Evolutionary conservation across 2,113 vertebrate species (phyloP), one percentile per base, ranked within the genome.

Genomic region (Dipodomys ordii): DNA sequence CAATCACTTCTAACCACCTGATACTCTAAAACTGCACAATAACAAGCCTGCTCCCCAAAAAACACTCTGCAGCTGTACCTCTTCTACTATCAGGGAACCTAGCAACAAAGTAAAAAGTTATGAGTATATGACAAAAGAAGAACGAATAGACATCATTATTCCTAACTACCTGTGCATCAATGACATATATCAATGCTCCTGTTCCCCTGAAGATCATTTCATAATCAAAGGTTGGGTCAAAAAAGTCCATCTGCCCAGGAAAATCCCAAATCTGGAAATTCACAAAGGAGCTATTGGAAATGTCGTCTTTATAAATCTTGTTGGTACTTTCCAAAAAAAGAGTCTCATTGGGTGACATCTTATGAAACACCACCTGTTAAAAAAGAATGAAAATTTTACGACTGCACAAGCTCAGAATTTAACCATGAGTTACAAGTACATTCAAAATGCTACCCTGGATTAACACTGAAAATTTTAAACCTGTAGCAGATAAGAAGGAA

Each of bases 191-290:
- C 97, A 99, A 98, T 19, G 99, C 99, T 89, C 99, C 99, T 0
- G 99, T 99, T 96, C 99, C 99, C 97, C 99, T 99, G 98, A 99
- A 99, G 98, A 99, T 99, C 99, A 99, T 99, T 98, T 99, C 99
- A 16, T 99, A 99, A 98, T 99, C 99, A 96, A 99, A 99, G 1
- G 99, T 99, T 49, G 99, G 99, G 94, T 99, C 99, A 96, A 99
- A 99, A 98, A 99, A 99, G 98, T 99, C 99, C 94, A 99, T 99
- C 97, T 99, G 99, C 65, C 99, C 99, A 30, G 99, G 99, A 95
- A 99, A 99, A 97, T 99, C 99, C 99, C 99, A 99, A 88, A 99
- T 99, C 97, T 99, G 99, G 98, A 99, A 99, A 98, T 99, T 99
- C 97, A 99, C 99, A 94, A 99, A 99, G 39, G 99, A 99, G 94